Evolutionary conservation across 1,140 invertebrate genomes (phyloP).

Genomic region (Hycleus cichorii): DNA sequence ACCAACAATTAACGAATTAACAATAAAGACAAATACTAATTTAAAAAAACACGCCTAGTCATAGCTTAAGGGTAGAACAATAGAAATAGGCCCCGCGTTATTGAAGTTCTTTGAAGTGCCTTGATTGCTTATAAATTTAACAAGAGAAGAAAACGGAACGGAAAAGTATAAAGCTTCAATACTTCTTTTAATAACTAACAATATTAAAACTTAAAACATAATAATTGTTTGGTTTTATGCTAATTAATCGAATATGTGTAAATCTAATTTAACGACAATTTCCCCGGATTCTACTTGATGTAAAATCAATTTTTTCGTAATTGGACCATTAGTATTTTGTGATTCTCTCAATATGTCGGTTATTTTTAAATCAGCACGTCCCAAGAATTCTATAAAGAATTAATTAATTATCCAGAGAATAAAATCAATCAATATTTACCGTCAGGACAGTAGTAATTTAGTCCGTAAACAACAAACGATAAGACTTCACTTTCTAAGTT

Average conservation of each 20-base stretch:
- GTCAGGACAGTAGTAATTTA: conserved; percentile 70
- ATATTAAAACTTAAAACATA: background rate
- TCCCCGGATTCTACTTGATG: conserved; percentile 67
- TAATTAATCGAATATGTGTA: conserved; percentile 58
- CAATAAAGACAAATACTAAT: too few species aligned
- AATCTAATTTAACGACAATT: conserved; percentile 64
- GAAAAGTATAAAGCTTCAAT: too few species aligned
- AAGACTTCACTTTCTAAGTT: conserved; percentile 67
- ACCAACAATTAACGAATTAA: too few species aligned
- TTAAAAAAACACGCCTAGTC: too few species aligned
- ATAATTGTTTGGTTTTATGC: too few species aligned
- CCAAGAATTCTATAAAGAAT: conserved; percentile 59
- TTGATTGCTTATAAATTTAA: too few species aligned
- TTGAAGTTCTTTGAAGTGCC: too few species aligned
- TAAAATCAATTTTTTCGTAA: conserved; percentile 59
- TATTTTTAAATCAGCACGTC: conserved; percentile 65
- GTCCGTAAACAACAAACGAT: conserved; percentile 70
- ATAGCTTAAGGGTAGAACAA: too few species aligned
- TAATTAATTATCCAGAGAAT: background rate
- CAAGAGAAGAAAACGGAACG: too few species aligned
- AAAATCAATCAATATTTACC: conserved; percentile 45
- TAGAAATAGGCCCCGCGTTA: too few species aligned
- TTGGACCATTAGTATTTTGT: conserved; percentile 55
- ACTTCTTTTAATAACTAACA: conserved; percentile 2
- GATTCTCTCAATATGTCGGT: conserved; percentile 59